Evolutionary conservation across 2,113 vertebrate genomes (phyloP).

Genomic region (Apteryx mantelli): DNA sequence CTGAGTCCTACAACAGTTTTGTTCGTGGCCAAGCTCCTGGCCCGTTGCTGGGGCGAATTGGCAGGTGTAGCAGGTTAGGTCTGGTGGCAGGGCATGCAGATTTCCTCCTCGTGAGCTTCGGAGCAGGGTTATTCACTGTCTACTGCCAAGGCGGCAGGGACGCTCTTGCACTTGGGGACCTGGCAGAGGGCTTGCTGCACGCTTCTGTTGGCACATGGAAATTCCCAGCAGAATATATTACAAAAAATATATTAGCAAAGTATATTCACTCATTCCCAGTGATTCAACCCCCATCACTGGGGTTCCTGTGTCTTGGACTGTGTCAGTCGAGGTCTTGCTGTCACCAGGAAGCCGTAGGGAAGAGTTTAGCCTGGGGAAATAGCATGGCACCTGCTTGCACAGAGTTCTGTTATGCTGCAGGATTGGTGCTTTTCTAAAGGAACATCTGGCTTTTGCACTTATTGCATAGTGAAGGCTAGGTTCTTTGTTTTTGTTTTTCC

Average conservation of each 20-base stretch:
- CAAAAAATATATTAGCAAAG: background rate
- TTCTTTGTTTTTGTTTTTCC: background rate
- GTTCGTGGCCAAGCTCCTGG: background rate
- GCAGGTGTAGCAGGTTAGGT: background rate
- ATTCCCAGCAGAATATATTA: background rate
- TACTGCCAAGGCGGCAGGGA: background rate
- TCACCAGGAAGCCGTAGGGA: background rate
- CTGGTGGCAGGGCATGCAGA: background rate
- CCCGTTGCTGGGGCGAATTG: background rate
- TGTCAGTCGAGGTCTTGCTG: background rate
- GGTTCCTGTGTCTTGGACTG: background rate
- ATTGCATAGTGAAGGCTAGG: background rate
- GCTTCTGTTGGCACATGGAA: background rate
- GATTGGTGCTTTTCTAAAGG: background rate
- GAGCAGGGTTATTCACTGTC: background rate
- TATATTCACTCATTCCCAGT: background rate
- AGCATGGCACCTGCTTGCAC: background rate
- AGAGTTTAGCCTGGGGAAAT: background rate
- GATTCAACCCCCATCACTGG: background rate
- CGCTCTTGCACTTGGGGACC: too few species aligned
- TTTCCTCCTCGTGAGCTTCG: background rate
- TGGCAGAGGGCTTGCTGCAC: too few species aligned
- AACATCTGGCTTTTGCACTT: background rate
- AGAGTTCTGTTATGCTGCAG: background rate
- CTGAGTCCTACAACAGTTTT: background rate